phyloP scores from a whole-genome alignment of 2,888 invertebrate genomes.

The Arenicola marina region DNA sequence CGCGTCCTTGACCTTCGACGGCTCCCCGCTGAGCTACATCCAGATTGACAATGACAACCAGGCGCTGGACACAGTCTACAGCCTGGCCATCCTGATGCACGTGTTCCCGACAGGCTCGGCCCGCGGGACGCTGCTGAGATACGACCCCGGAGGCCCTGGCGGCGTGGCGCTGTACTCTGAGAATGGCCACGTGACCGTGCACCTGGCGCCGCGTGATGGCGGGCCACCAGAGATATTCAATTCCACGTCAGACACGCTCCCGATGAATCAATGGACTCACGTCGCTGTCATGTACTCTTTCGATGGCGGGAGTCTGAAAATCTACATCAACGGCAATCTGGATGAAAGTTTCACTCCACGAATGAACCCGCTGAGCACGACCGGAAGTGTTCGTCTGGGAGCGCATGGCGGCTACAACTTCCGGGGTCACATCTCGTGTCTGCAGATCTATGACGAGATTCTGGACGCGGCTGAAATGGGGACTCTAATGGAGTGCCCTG shows the following conservation, averaged over 20 bases:
- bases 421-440: neutral
- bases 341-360: neutral
- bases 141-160: too few species aligned
- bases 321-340: neutral
- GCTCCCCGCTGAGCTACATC: neutral
- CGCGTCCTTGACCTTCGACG: neutral
- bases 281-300: constrained; percentile 1
- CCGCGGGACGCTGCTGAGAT: too few species aligned
- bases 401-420: neutral
- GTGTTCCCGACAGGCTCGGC: neutral
- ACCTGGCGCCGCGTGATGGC: too few species aligned
- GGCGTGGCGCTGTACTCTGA: too few species aligned
- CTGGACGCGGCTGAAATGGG: neutral
- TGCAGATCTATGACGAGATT: neutral
- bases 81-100: neutral
- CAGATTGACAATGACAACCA: neutral
- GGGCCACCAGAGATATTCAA: too few species aligned
- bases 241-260: too few species aligned
- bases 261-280: constrained; percentile 5
- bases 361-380: neutral
- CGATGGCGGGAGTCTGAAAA: neutral
- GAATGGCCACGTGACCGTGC: too few species aligned
- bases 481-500: too few species aligned
- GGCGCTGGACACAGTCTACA: neutral
- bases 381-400: neutral